Base-by-base conservation (phyloP, 2,888 invertebrate species). In the Zaprionus obscuricornis region DNA sequence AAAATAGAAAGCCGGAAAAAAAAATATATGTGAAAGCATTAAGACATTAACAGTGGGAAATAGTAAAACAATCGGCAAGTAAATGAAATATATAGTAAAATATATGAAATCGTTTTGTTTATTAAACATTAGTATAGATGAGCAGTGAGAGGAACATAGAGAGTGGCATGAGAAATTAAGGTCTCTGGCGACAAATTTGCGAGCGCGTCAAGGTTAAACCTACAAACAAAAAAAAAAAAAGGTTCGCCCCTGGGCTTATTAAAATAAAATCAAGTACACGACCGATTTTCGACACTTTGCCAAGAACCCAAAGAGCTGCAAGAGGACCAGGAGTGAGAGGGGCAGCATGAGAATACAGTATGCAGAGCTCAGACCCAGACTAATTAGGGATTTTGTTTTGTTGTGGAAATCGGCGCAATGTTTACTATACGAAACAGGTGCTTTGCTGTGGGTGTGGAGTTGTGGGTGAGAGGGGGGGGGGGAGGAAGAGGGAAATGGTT, bases 221-320 rank as follows among this genome's bases (percentile, higher is more conserved):
- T 17, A 36, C 33, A 58, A 16, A 40, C 10, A 26, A 8, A 27
- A 47, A 36, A 10, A 36, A 14, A 22, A 20, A 20, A 18, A 37
- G 37, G 10, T 40, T 40, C 8, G 20, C 10, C 34, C 26, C 29
- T 49, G 60, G 63, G 66, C 64, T 75, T 83, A 81, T 81, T 85
- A 85, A 73, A 81, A 72, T 62, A 65, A 60, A 85, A 81, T 81
- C 75, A 81, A 66, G 65, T 66, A 56, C 59, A 66, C 62, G 51
- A 45, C 49, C 60, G 50, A 77, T 74, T 74, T 60, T 59, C 62
- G 50, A 56, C 46, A 40, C 55, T 51, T 51, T 27, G 29, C 20
- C 11, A n/a, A 2, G 8, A 18, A 37, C n/a, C 17, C 3, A 33
- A 3, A 33, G 2, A 10, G 14, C 20, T 29, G 29, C n/a, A n/a